Conservation (phyloP, 2,113 vertebrate genomes). For the Psittacara wagleri region DNA sequence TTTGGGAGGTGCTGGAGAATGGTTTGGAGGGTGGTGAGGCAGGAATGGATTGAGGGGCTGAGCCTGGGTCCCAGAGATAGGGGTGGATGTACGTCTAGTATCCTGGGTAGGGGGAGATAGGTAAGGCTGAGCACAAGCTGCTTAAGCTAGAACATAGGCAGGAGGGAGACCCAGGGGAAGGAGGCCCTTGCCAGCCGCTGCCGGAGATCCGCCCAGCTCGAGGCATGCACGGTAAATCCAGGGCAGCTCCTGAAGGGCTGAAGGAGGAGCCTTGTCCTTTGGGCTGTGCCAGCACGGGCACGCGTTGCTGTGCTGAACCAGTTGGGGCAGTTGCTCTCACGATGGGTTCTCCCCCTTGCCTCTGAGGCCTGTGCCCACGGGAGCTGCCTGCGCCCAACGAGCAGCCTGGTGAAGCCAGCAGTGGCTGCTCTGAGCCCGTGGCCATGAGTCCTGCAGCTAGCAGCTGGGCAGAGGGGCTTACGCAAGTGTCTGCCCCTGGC, state of each 20-base stretch:
- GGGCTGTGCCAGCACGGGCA: neutral
- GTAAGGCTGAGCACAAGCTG: neutral
- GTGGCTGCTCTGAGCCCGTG: neutral
- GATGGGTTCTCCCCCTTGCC: neutral
- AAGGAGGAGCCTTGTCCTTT: neutral
- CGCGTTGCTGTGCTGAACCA: neutral
- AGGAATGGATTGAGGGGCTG: rapidly evolving
- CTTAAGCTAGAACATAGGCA: too few species aligned
- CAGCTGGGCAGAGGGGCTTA: neutral
- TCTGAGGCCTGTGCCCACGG: neutral
- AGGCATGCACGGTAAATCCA: neutral
- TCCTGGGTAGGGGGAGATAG: too few species aligned
- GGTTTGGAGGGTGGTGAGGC: neutral
- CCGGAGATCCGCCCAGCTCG: rapidly evolving
- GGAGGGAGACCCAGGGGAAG: neutral
- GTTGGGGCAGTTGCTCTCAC: neutral
- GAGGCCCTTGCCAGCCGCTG: neutral
- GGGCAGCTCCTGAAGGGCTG: neutral
- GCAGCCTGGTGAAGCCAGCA: neutral
- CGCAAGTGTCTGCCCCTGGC: rapidly evolving
- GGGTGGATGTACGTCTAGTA: too few species aligned
- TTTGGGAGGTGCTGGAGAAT: neutral
- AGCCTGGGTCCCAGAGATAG: neutral
- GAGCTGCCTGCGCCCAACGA: neutral
- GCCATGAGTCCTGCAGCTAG: rapidly evolving